Evolutionary conservation across 2,888 invertebrate genomes (phyloP).

Genomic region (Lycocerus yunnanus): DNA sequence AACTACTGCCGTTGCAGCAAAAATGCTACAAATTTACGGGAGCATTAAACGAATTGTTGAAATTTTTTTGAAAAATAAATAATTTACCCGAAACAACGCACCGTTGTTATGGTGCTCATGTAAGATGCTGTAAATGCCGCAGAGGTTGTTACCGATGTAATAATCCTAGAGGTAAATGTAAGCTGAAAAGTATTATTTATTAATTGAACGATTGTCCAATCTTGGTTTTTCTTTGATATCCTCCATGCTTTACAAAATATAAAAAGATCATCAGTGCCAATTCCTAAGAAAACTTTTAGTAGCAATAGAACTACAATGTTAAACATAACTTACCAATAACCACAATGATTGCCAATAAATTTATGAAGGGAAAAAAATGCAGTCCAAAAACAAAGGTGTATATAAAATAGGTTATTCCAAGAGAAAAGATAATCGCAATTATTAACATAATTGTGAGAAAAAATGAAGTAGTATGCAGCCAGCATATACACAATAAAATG

Average conservation of each 20-base stretch:
- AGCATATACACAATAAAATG: slow-evolving; percentile 78
- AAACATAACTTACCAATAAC: slow-evolving; percentile 71
- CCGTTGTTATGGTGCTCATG: slow-evolving; percentile 90
- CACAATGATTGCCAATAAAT: slow-evolving; percentile 89
- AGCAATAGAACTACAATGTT: neutral
- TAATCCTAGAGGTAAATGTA: slow-evolving; percentile 87
- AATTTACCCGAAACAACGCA: slow-evolving; percentile 83
- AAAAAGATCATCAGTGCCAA: slow-evolving; percentile 95
- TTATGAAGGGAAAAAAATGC: slow-evolving; percentile 96
- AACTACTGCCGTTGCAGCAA: slow-evolving; percentile 91
- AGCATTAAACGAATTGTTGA: neutral
- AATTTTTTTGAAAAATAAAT: neutral
- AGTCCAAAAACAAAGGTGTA: slow-evolving; percentile 86
- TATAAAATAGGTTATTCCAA: slow-evolving; percentile 89
- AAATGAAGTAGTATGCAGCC: slow-evolving; percentile 86
- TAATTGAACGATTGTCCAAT: slow-evolving; percentile 65
- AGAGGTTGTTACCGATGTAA: slow-evolving; percentile 92
- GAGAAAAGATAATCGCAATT: slow-evolving; percentile 80
- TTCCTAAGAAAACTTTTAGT: slow-evolving; percentile 61
- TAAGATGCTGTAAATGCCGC: slow-evolving; percentile 92
- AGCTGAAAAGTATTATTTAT: slow-evolving; percentile 82
- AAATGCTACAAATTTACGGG: slow-evolving; percentile 66
- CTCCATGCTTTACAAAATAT: slow-evolving; percentile 91
- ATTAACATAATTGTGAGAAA: slow-evolving; percentile 85
- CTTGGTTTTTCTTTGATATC: slow-evolving; percentile 65